Evolutionary conservation across 2,888 invertebrate genomes (phyloP).

Genomic region (Epistrophella euchroma): DNA sequence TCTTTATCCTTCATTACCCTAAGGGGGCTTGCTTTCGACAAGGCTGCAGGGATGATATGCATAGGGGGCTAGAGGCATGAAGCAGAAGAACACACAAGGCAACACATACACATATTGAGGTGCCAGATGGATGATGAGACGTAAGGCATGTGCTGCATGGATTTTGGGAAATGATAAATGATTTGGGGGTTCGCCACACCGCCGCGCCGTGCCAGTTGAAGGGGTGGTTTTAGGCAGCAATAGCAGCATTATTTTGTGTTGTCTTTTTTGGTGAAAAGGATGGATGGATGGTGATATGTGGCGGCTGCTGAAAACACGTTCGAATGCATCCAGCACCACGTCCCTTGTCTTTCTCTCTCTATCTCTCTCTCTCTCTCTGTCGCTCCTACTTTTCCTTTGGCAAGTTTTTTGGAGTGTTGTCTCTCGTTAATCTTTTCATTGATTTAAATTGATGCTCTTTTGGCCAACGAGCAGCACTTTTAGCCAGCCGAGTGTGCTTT

Average conservation of each 20-base stretch:
- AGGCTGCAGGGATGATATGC: slow-evolving; percentile 58
- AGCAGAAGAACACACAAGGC: slow-evolving; percentile 17
- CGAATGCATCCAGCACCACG: not conserved
- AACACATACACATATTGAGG: slow-evolving; percentile 46
- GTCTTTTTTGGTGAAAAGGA: slow-evolving; percentile 64
- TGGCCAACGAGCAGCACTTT: slow-evolving; percentile 61
- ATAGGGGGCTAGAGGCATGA: not conserved
- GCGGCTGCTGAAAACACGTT: slow-evolving; percentile 58
- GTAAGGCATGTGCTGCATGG: slow-evolving; percentile 58
- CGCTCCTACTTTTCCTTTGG: not conserved
- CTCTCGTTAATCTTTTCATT: slow-evolving; percentile 75
- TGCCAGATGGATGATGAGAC: slow-evolving; percentile 71
- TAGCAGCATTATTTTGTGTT: slow-evolving; percentile 44
- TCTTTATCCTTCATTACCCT: slow-evolving; percentile 73
- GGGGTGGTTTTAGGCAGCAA: slow-evolving; percentile 58
- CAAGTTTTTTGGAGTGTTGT: slow-evolving; percentile 51
- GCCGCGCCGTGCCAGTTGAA: not conserved
- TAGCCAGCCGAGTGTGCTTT: slow-evolving; percentile 64
- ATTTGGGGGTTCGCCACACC: slow-evolving; percentile 31
- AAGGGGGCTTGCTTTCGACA: slow-evolving; percentile 49
- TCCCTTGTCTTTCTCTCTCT: too few species aligned
- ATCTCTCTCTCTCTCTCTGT: not conserved
- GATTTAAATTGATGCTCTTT: slow-evolving; percentile 75
- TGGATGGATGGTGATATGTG: slow-evolving; percentile 61
- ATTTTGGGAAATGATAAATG: slow-evolving; percentile 72